Evolutionary conservation across 2,888 invertebrate species (phyloP).

Genomic region (Clusia tigrina): DNA sequence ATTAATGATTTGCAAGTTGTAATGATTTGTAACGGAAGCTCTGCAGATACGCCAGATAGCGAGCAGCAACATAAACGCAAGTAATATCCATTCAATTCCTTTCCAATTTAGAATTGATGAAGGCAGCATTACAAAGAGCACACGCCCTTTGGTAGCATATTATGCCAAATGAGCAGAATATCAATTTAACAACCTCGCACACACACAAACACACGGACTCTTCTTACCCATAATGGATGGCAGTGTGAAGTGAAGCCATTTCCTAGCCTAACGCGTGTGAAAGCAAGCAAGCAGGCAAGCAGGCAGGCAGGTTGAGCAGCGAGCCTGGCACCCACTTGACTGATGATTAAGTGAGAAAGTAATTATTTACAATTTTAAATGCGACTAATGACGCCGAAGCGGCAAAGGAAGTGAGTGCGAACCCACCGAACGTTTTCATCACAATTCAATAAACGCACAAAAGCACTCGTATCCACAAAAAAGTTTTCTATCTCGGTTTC

Average conservation of each 20-base stretch:
- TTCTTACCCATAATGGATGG: too few relatives aligned
- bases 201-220: not conserved
- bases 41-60: slow-evolving; percentile 27
- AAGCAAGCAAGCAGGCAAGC: not conserved
- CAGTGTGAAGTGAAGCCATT: too few relatives aligned
- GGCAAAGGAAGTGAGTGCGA: slow-evolving; percentile 6
- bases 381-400: slow-evolving; percentile 55
- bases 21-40: slow-evolving; percentile 36
- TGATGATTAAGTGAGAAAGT: slow-evolving; percentile 57
- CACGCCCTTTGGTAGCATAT: not conserved
- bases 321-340: slow-evolving; percentile 42
- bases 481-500: slow-evolving; percentile 41
- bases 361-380: slow-evolving; percentile 57
- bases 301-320: not conserved
- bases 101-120: slow-evolving; percentile 55
- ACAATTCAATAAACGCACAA: slow-evolving; percentile 47
- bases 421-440: slow-evolving; percentile 42
- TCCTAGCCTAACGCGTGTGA: slow-evolving; percentile 29
- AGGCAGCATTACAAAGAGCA: slow-evolving; percentile 33
- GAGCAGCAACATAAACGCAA: not conserved
- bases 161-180: not conserved
- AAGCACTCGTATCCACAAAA: too few relatives aligned
- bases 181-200: not conserved
- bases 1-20: slow-evolving; percentile 54
- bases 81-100: slow-evolving; percentile 49